These are phyloP conservation scores for Volucella zonaria DNA, from an alignment of 2,888 invertebrate genomes.

Conservation along the genomic window DNA sequence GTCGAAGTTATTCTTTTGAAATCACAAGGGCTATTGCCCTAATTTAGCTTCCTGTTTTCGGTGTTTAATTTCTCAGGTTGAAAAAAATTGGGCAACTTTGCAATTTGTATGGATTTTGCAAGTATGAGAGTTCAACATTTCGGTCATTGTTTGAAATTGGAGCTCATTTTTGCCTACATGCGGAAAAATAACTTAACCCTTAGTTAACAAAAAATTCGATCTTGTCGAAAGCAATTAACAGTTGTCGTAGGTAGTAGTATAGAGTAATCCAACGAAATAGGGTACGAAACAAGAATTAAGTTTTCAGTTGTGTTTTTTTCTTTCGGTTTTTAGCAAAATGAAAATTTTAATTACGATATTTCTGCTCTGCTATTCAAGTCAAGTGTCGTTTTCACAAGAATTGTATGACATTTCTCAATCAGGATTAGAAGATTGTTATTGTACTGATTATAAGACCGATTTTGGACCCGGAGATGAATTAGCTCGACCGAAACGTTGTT, in stretches of 20 bases:
- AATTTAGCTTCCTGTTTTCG: constrained; percentile 42
- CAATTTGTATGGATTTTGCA: constrained; percentile 17
- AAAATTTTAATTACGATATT: constrained; percentile 40
- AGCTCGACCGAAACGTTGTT: constrained; percentile 76
- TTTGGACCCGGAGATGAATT: constrained; percentile 75
- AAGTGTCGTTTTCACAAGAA: constrained; percentile 42
- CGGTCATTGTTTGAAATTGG: constrained; percentile 9
- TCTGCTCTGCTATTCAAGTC: constrained; percentile 29
- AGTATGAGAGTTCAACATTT: constrained; percentile 25
- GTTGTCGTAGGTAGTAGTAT: constrained; percentile 38
- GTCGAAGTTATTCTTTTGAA: constrained; percentile 34
- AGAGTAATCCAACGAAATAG: constrained; percentile 63
- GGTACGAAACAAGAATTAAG: constrained; percentile 44
- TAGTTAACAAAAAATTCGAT: constrained; percentile 28
- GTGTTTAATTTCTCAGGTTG: constrained; percentile 40
- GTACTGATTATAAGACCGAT: constrained; percentile 75
- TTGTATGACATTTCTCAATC: constrained; percentile 63
- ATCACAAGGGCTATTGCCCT: constrained; percentile 51
- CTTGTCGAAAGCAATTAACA: constrained; percentile 26
- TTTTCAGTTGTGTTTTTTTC: neutral
- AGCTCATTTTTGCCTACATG: neutral
- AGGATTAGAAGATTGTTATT: constrained; percentile 76
- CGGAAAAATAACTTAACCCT: constrained; percentile 8
- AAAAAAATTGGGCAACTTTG: neutral
- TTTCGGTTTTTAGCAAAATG: constrained; percentile 29